A percentile compares a stretch with the other conserved stretches of the same genome.
Conservation (phyloP, 2,797 vertebrate genomes). For the Calcarius lapponicus region DNA sequence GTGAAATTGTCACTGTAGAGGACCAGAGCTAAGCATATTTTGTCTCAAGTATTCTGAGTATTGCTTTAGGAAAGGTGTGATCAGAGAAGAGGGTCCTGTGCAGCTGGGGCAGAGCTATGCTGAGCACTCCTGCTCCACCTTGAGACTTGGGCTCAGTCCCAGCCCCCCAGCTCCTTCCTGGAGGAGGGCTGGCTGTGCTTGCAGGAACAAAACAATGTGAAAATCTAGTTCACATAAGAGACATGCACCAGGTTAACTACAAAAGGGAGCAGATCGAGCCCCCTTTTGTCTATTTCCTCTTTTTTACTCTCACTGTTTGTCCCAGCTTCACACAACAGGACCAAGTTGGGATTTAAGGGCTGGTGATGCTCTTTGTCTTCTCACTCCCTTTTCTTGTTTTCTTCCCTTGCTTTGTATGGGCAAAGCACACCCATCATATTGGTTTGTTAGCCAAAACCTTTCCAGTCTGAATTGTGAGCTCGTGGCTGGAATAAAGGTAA, state of each 20-base stretch:
- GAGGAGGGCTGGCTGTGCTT: not conserved
- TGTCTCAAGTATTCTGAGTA: not conserved
- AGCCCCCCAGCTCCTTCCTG: accelerated
- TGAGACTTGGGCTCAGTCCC: not conserved
- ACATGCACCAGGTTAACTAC: not conserved
- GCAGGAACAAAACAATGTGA: accelerated
- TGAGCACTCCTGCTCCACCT: not conserved
- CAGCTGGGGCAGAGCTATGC: accelerated
- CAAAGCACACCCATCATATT: not conserved
- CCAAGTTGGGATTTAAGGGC: not conserved
- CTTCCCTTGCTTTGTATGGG: not conserved
- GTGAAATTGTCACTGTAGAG: not conserved
- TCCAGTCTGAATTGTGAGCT: not conserved
- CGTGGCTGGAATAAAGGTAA: not conserved
- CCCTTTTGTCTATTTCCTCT: accelerated
- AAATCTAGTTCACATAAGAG: not conserved
- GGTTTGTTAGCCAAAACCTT: not conserved
- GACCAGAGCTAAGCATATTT: not conserved
- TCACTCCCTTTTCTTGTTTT: not conserved
- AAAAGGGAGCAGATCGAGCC: not conserved
- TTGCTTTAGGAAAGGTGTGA: not conserved
- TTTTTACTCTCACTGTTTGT: not conserved
- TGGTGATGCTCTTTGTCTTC: not conserved
- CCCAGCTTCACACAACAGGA: accelerated
- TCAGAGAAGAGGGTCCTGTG: no score